These are phyloP conservation scores for Paramormyrops kingsleyae DNA, from an alignment of 2,113 vertebrate genomes.

Conservation along the genomic window DNA sequence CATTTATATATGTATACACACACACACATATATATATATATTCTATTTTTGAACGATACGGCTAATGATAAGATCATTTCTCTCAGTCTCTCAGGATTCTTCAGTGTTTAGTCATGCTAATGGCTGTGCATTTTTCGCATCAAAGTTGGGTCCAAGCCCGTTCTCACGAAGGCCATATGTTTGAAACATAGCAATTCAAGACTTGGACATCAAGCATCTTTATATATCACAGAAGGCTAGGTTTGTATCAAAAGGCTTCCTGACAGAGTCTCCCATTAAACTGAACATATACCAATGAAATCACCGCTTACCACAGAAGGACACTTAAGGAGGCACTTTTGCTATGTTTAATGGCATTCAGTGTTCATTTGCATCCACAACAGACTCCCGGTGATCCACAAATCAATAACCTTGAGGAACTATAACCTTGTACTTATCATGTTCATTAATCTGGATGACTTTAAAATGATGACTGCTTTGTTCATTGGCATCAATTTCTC, in stretches of 20 bases:
- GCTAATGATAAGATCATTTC: background rate
- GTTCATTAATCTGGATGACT: background rate
- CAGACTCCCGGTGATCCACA: background rate
- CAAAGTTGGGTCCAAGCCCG: background rate
- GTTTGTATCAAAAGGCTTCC: background rate
- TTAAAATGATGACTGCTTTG: background rate
- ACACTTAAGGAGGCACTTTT: background rate
- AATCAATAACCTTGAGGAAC: background rate
- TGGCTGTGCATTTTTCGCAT: background rate
- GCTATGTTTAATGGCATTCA: background rate
- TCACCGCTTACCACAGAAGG: background rate
- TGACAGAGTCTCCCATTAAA: background rate
- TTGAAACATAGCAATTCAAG: background rate
- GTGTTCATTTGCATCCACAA: background rate
- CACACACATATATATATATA: background rate
- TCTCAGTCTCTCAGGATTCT: background rate
- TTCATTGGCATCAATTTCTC: background rate
- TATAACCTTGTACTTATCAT: background rate
- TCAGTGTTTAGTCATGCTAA: background rate
- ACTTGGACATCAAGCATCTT: background rate
- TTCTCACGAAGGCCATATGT: background rate
- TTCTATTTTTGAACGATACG: background rate
- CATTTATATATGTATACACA: background rate
- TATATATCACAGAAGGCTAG: background rate
- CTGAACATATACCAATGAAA: background rate